Conservation (phyloP, 2,888 invertebrate genomes). For the Caenorhabditis sp. region DNA sequence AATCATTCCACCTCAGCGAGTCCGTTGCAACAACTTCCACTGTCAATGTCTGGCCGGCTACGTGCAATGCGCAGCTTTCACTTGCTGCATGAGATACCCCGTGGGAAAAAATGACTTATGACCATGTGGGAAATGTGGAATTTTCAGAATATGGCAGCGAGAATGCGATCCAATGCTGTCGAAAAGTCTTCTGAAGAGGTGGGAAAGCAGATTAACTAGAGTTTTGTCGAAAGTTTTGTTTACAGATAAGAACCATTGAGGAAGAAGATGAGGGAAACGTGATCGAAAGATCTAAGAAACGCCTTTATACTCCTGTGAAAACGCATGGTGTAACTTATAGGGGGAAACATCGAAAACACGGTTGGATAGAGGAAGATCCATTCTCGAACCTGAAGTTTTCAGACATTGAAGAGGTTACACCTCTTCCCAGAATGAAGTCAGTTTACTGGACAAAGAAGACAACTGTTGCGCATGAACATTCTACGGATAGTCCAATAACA, state of each 20-base stretch:
- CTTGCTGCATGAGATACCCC: slow-evolving; percentile 69
- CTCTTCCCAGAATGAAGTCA: background rate
- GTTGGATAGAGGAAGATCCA: slow-evolving; percentile 31
- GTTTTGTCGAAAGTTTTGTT: background rate
- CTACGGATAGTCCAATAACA: slow-evolving; percentile 1
- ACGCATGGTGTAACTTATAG: background rate
- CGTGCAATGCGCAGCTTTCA: slow-evolving; percentile 66
- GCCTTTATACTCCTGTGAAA: slow-evolving; percentile 33
- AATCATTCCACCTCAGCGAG: slow-evolving; percentile 67
- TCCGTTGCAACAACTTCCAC: slow-evolving; percentile 61
- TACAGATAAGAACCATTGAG: slow-evolving; percentile 16
- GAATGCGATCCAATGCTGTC: slow-evolving; percentile 48
- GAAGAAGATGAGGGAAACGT: slow-evolving; percentile 2
- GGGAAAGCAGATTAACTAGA: background rate
- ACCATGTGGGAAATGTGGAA: background rate
- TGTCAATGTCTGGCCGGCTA: slow-evolving; percentile 68
- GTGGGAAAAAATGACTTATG: slow-evolving; percentile 45
- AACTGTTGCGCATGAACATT: background rate
- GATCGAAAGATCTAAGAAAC: background rate
- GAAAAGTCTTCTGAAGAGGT: slow-evolving; percentile 49
- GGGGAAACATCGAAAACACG: slow-evolving; percentile 18
- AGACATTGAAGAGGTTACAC: slow-evolving; percentile 42
- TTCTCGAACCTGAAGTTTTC: slow-evolving; percentile 39
- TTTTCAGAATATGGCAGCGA: slow-evolving; percentile 56
- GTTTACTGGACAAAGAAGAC: slow-evolving; percentile 38